Percentiles rank a stretch among this genome's conserved stretches.
Evolutionary conservation across 1,140 invertebrate genomes (phyloP).

Genomic region (Diploscapter pachys): DNA sequence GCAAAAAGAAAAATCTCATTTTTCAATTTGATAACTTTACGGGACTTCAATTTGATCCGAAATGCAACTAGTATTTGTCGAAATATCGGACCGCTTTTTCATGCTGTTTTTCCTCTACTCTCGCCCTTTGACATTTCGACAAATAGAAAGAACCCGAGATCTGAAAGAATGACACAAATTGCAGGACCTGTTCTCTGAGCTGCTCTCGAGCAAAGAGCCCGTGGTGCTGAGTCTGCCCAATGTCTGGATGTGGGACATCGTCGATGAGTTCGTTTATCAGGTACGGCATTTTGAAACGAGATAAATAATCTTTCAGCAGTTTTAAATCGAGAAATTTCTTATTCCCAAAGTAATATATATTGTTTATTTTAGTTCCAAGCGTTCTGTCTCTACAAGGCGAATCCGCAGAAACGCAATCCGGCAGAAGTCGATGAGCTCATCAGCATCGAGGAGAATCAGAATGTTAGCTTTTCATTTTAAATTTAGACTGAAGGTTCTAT

Average conservation of each 20-base stretch:
- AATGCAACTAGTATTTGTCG: no score
- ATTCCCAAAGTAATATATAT: background rate
- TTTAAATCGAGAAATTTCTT: background rate
- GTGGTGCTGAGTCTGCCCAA: slow-evolving; percentile 89
- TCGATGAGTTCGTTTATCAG: slow-evolving; percentile 83
- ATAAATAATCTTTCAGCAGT: background rate
- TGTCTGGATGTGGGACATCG: slow-evolving; percentile 98
- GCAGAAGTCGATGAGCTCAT: slow-evolving; percentile 73
- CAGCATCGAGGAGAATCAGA: slow-evolving; percentile 73
- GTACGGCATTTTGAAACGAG: slow-evolving; percentile 49
- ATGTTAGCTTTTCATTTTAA: slow-evolving; percentile 61
- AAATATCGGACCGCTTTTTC: no score
- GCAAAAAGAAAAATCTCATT: no score
- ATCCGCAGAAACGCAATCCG: slow-evolving; percentile 76
- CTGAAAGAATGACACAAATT: background rate
- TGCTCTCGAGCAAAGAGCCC: slow-evolving; percentile 80
- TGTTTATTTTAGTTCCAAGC: slow-evolving; percentile 76
- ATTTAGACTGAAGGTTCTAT: slow-evolving; percentile 17
- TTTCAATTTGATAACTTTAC: no score
- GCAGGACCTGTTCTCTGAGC: slow-evolving; percentile 86
- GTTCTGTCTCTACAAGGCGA: slow-evolving; percentile 84
- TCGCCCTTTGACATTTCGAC: no score
- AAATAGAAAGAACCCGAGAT: background rate
- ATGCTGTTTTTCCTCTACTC: no score
- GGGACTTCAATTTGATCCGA: no score